A percentile compares a stretch with the other conserved stretches of the same genome.
phyloP scores from a whole-genome alignment of 2,888 invertebrate species.

The Diaprepes abbreviatus region DNA sequence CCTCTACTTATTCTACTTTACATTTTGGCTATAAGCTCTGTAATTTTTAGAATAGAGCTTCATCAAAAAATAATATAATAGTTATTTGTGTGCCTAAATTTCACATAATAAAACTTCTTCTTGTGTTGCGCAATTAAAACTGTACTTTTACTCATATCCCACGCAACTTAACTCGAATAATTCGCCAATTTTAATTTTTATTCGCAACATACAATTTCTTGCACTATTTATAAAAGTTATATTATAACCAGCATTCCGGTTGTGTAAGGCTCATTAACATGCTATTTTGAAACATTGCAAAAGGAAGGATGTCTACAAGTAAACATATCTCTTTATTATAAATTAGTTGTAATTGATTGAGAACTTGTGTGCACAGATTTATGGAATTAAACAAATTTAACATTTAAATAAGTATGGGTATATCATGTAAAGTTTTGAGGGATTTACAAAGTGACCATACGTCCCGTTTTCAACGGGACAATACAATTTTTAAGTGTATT shows the following conservation, averaged over 20 bases:
- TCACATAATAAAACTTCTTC: not conserved
- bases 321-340: slow-evolving; percentile 13
- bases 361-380: slow-evolving; percentile 2
- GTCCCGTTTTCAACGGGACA: no score
- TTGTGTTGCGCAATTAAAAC: not conserved
- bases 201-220: not conserved
- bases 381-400: not conserved
- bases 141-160: slow-evolving; percentile 8
- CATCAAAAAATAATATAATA: no score
- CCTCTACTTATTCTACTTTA: no score
- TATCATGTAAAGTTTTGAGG: no score
- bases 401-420: no score
- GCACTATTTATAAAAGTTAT: slow-evolving; percentile 2
- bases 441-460: no score
- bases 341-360: not conserved
- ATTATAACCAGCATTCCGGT: not conserved
- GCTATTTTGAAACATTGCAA: slow-evolving; percentile 17
- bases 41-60: no score
- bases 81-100: not conserved
- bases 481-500: no score
- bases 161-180: not conserved
- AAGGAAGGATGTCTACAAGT: not conserved
- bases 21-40: no score
- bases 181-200: slow-evolving; percentile 6
- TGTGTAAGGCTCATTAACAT: slow-evolving; percentile 3